A percentile compares a stretch with the other conserved stretches of the same genome.
Conservation (phyloP, 2,797 vertebrate genomes). For the Tympanoctomys barrerae region DNA sequence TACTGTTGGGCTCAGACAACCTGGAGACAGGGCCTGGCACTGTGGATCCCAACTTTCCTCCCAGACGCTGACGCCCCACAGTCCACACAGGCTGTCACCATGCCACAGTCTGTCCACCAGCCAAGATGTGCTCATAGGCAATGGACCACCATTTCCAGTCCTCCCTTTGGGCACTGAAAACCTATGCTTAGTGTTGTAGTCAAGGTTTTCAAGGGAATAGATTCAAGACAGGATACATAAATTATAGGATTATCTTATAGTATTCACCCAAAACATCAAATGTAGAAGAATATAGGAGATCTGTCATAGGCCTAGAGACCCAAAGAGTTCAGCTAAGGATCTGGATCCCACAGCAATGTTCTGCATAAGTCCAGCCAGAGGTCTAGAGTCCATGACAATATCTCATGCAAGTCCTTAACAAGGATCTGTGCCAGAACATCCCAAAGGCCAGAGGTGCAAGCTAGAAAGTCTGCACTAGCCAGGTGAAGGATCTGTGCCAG, state of each 20-base stretch:
- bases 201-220: not conserved
- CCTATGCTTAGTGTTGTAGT: not conserved
- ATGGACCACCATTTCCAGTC: rapidly evolving
- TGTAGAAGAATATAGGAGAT: not conserved
- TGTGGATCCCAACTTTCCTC: not conserved
- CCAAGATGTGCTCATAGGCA: not conserved
- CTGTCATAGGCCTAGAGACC: not conserved
- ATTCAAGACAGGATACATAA: not conserved
- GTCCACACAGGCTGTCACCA: rapidly evolving
- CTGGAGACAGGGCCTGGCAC: not conserved
- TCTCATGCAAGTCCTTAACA: not conserved
- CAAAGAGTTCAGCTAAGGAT: not conserved
- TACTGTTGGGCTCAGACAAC: not conserved
- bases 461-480: not conserved
- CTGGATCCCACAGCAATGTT: not conserved
- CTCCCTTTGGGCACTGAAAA: not conserved
- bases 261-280: not conserved
- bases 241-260: not conserved
- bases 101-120: not conserved
- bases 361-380: not conserved
- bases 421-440: not conserved
- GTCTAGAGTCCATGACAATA: not conserved
- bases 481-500: not conserved
- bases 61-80: not conserved
- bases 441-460: not conserved